Evolutionary conservation across 1,140 invertebrate species (phyloP).

Genomic region (Acromyrmex charruanus): DNA sequence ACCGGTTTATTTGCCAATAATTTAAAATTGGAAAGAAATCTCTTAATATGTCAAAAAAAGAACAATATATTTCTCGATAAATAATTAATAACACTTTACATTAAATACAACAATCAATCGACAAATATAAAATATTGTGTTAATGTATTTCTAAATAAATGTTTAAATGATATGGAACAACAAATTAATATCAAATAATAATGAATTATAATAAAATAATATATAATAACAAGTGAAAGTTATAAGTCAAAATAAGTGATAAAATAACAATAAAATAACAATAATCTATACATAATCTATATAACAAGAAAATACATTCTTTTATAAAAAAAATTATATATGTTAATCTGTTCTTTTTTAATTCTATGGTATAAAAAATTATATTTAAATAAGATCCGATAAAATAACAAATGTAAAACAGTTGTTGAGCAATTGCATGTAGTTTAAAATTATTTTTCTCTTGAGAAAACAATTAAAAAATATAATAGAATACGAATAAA

Average conservation of each 20-base stretch:
- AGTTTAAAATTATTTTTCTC: not conserved
- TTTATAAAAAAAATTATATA: no score
- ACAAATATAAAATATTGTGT: not conserved
- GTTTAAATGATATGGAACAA: not conserved
- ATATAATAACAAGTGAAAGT: no score
- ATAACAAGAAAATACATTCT: not conserved
- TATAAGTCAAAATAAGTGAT: not conserved
- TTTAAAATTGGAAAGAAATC: not conserved
- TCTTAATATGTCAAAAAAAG: slow-evolving; percentile 4
- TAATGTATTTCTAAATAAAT: not conserved
- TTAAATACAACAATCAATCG: not conserved
- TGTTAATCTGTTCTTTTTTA: not conserved
- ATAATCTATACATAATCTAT: no score
- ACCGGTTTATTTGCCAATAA: slow-evolving; percentile 17
- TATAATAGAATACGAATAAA: not conserved
- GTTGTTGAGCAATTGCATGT: not conserved
- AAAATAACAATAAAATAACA: not conserved
- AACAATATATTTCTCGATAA: not conserved
- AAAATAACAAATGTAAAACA: not conserved
- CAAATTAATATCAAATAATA: not conserved
- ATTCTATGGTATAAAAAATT: not conserved
- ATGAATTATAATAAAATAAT: not conserved
- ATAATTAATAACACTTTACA: not conserved
- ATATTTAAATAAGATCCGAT: not conserved
- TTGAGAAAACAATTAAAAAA: not conserved